Evolutionary conservation across 1,140 invertebrate genomes (phyloP).

Genomic region (Cydia amplana): DNA sequence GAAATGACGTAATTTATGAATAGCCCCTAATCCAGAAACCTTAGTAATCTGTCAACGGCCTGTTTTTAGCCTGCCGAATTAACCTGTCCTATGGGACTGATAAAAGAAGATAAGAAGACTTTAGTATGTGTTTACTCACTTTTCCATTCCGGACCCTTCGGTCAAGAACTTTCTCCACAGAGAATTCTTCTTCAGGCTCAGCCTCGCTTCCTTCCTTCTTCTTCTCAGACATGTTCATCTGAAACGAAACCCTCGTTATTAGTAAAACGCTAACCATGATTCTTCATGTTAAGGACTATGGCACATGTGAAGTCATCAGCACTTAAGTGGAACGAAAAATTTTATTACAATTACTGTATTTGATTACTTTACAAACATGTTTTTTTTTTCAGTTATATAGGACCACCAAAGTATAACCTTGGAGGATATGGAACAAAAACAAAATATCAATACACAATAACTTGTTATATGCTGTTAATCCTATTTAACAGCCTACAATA

Average conservation of each 20-base stretch:
- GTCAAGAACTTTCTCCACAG: constrained; percentile 95
- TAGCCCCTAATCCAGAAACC: too few relatives aligned
- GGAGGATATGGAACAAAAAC: not conserved
- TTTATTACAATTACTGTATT: too few relatives aligned
- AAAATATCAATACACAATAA: not conserved
- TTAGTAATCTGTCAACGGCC: too few relatives aligned
- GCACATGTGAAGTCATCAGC: not conserved
- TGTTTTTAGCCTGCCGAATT: too few relatives aligned
- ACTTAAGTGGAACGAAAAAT: too few relatives aligned
- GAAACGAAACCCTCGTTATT: constrained; percentile 22
- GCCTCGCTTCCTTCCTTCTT: constrained; percentile 68
- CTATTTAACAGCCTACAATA: not conserved
- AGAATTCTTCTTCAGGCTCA: constrained; percentile 91
- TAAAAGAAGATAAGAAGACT: too few relatives aligned
- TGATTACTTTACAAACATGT: too few relatives aligned
- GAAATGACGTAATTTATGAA: too few relatives aligned
- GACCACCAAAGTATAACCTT: not conserved
- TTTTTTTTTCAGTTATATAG: not conserved
- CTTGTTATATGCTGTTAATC: not conserved
- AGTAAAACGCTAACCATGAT: not conserved
- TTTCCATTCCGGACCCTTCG: constrained; percentile 89
- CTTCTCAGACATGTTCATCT: constrained; percentile 66
- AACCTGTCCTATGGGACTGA: too few relatives aligned
- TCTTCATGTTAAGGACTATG: not conserved
- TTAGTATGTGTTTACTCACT: constrained; percentile 44